Conservation (phyloP, 1,140 invertebrate genomes). For the Piezodorus guildinii region DNA sequence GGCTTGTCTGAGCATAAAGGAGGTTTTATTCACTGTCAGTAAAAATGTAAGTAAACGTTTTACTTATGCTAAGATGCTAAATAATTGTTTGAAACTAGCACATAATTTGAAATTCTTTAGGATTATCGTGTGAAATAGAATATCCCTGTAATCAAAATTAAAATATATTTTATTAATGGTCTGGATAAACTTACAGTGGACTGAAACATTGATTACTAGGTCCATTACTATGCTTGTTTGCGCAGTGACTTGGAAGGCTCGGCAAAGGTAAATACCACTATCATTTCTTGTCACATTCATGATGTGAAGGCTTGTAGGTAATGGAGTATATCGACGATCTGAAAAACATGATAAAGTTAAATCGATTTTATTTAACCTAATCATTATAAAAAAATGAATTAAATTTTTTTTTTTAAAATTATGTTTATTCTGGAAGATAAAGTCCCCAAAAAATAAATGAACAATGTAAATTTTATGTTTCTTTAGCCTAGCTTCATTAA, state of each 20-base stretch:
- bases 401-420: background rate
- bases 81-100: too few relatives aligned
- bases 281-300: constrained; percentile 31
- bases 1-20: constrained; percentile 30
- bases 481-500: too few relatives aligned
- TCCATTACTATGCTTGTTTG: constrained; percentile 25
- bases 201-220: background rate
- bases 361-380: background rate
- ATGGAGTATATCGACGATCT: constrained; percentile 27
- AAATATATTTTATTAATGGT: too few relatives aligned
- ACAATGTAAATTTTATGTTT: too few relatives aligned
- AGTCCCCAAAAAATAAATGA: too few relatives aligned
- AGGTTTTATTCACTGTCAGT: too few relatives aligned
- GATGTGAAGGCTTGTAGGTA: constrained; percentile 30
- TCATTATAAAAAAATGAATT: background rate
- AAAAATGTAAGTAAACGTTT: too few relatives aligned
- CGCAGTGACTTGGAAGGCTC: constrained; percentile 30
- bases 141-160: too few relatives aligned
- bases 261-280: constrained; percentile 32
- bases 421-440: too few relatives aligned
- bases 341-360: background rate
- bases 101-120: too few relatives aligned
- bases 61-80: too few relatives aligned
- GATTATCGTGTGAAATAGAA: too few relatives aligned
- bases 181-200: background rate